A percentile compares a stretch with the other conserved stretches of the same genome.
Evolutionary conservation across 2,113 vertebrate genomes (phyloP).

Genomic region (Suncus etruscus): DNA sequence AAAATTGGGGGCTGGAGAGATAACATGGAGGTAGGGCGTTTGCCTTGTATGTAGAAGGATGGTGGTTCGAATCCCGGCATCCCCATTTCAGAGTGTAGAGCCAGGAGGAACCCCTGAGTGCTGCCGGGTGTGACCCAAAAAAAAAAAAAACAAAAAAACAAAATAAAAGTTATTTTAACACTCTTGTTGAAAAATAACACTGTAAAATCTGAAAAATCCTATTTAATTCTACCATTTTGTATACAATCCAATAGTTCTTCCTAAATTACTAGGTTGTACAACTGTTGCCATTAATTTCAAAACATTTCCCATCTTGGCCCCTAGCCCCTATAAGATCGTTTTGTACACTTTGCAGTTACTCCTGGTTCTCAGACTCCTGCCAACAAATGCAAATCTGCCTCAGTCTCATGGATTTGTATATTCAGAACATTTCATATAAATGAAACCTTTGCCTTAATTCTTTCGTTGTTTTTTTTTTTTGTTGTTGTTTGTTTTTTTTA

Average conservation of each 20-base stretch:
- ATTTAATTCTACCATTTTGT: neutral
- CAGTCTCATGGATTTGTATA: neutral
- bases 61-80: too few species aligned
- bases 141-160: too few species aligned
- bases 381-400: neutral
- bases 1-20: too few species aligned
- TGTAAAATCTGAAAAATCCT: neutral
- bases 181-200: constrained; percentile 6
- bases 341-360: neutral
- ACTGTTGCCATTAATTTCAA: neutral
- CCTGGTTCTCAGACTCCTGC: neutral
- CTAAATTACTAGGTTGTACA: neutral
- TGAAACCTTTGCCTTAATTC: constrained; percentile 25
- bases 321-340: too few species aligned
- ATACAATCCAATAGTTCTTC: neutral
- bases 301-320: neutral
- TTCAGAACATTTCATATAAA: neutral
- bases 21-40: too few species aligned
- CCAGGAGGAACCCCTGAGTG: too few species aligned
- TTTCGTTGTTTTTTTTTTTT: constrained; percentile 25
- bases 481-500: too few species aligned
- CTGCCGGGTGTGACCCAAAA: too few species aligned
- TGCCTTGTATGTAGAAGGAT: too few species aligned
- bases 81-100: too few species aligned
- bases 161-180: neutral